Base-by-base conservation (phyloP, 2,888 invertebrate genomes). In the Matsumyia berberina region DNA sequence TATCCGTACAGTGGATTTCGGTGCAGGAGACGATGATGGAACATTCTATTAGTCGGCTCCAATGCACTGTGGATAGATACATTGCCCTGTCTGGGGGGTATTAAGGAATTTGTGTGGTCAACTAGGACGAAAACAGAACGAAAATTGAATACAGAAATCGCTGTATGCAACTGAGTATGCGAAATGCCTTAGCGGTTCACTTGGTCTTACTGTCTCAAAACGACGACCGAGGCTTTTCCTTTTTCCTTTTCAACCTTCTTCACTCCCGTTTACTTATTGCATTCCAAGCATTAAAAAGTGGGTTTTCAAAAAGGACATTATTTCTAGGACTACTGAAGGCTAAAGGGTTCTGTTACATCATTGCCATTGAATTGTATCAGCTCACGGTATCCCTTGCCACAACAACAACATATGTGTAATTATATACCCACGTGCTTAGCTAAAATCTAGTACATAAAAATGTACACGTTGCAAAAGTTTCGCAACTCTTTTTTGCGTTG, bases 11-110 rank as follows among this genome's bases (percentile, higher is more conserved):
- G 17, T 2, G 31, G 33, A 17, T 35, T 37, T 49, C 35, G 8
- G 17, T 31, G 19, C 17, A 17, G n/a, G 37, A 51, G 2, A 24
- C 24, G 44, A 39, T 31, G 35, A 57, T 19, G 6, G 39, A 39
- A 72, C 60, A 60, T 72, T 60, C 39, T 51, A 62, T 72, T 53
- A 51, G 70, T 39, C 39, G 5, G 46, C 39, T n/a, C 12, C 12
- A n/a, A 29, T 12, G 35, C 17, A 15, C 9, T 15, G 31, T 5
- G 35, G n/a, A 29, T 6, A 7, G 0, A 7, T 31, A 29, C n/a
- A n/a, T 0, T 33, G 1, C 15, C 8, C 8, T 12, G 35, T 64
- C 17, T 33, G 29, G n/a, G 35, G 11, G 24, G 15, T 31, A 49
- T 51, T 72, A 37, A 60, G 39, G 15, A 19, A 19, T 46, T 9